Percentiles rank a stretch among this genome's conserved stretches.
Evolutionary conservation across 2,797 vertebrate genomes (phyloP).

Genomic region (Telmatherina bonti): DNA sequence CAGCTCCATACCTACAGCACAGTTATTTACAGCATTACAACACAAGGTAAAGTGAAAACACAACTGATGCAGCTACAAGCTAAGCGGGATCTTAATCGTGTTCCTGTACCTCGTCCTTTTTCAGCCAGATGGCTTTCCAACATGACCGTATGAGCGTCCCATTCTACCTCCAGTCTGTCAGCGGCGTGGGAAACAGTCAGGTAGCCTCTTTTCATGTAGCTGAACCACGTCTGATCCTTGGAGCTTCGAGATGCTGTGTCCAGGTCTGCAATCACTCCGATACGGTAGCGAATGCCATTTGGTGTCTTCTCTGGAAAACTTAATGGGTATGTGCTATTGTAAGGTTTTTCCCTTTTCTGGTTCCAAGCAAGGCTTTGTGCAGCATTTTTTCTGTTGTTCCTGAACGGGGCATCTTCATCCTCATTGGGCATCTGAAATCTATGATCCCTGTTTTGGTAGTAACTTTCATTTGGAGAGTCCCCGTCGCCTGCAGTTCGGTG

Average conservation of each 20-base stretch:
- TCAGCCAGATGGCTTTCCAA: conserved; percentile 93
- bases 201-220: conserved; percentile 91
- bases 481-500: conserved; percentile 73
- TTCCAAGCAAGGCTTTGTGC: conserved; percentile 29
- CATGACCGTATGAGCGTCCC: conserved; percentile 85
- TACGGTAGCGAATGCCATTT: conserved; percentile 89
- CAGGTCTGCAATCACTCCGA: conserved; percentile 92
- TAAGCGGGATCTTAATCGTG: rapidly evolving
- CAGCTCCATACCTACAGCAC: conserved; percentile 90
- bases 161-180: conserved; percentile 87
- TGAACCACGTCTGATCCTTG: conserved; percentile 92
- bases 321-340: conserved; percentile 94
- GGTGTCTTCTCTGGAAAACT: conserved; percentile 86
- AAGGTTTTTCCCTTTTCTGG: conserved; percentile 74
- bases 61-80: background rate
- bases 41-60: background rate
- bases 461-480: conserved; percentile 22
- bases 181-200: conserved; percentile 87
- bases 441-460: conserved; percentile 37
- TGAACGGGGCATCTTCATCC: conserved; percentile 18
- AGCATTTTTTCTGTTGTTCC: conserved; percentile 2
- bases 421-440: conserved; percentile 27
- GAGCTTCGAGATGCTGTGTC: conserved; percentile 87
- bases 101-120: conserved; percentile 86
- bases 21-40: background rate